Evolutionary conservation across 2,888 invertebrate genomes (phyloP).

Genomic region (Cyaniris semiargus): DNA sequence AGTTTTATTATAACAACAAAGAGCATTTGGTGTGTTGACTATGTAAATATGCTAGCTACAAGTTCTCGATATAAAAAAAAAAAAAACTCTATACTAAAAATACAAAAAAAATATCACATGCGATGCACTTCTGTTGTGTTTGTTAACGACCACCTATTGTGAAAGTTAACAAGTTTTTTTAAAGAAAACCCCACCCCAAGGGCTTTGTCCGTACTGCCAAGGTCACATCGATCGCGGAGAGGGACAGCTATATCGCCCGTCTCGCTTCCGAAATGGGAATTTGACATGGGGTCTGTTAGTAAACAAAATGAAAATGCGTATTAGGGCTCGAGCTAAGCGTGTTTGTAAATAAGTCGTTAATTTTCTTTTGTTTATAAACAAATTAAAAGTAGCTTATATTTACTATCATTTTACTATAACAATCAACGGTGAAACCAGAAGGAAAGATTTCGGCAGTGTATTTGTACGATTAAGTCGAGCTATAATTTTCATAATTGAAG

Average conservation of each 20-base stretch:
- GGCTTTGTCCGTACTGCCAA: conserved; percentile 57
- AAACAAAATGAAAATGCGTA: conserved; percentile 49
- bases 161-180: neutral
- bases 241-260: conserved; percentile 45
- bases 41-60: too few relatives aligned
- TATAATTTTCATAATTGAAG: too few relatives aligned
- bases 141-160: conserved; percentile 1
- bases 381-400: neutral
- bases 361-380: conserved; percentile 1
- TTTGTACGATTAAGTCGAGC: too few relatives aligned
- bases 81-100: too few relatives aligned
- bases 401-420: neutral
- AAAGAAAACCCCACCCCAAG: conserved; percentile 23
- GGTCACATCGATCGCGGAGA: conserved; percentile 67
- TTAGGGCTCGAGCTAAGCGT: neutral
- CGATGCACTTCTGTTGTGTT: neutral
- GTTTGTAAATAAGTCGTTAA: neutral
- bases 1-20: too few relatives aligned
- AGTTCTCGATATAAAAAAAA: too few relatives aligned
- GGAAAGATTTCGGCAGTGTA: neutral
- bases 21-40: too few relatives aligned
- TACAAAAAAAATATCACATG: too few relatives aligned
- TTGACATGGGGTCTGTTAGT: conserved; percentile 49
- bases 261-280: conserved; percentile 27
- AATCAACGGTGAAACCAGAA: neutral